A percentile compares a stretch with the other conserved stretches of the same genome.
Conservation (phyloP, 2,888 invertebrate genomes). For the Drosophila fungiperda region DNA sequence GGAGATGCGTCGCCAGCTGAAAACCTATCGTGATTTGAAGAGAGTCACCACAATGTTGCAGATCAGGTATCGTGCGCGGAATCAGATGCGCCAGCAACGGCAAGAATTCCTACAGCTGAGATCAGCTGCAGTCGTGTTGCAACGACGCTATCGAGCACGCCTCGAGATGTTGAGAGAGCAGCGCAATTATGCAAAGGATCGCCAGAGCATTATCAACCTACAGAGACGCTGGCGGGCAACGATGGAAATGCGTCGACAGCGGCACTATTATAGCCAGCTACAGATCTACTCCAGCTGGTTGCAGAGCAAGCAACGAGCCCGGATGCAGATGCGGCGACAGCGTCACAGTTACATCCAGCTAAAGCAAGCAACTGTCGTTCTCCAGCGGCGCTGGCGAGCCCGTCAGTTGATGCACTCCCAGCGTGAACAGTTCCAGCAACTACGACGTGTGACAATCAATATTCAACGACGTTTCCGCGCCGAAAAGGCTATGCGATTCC, state of each 20-base stretch:
- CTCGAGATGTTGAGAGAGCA: conserved; percentile 74
- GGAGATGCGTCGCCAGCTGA: conserved; percentile 66
- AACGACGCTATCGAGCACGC: conserved; percentile 65
- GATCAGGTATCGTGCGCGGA: conserved; percentile 46
- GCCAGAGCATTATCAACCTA: conserved; percentile 68
- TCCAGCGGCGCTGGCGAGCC: conserved; percentile 84
- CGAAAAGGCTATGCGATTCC: conserved; percentile 74
- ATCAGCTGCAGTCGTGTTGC: conserved; percentile 55
- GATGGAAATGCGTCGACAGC: conserved; percentile 61
- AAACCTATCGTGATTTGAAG: conserved; percentile 17
- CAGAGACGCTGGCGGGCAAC: conserved; percentile 84
- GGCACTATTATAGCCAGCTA: conserved; percentile 71
- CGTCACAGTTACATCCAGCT: conserved; percentile 60
- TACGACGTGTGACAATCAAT: conserved; percentile 80
- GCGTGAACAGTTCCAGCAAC: conserved; percentile 52
- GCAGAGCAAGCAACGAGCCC: conserved; percentile 79
- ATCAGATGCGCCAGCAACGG: conserved; percentile 52
- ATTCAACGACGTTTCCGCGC: conserved; percentile 78
- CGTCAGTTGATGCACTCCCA: conserved; percentile 59
- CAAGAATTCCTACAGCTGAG: conserved; percentile 42
- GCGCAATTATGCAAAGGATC: conserved; percentile 55
- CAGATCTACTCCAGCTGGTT: conserved; percentile 67
- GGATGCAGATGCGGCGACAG: conserved; percentile 70
- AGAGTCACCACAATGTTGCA: conserved; percentile 16
- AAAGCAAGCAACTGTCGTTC: conserved; percentile 53